These are phyloP conservation scores for Chroicocephalus ridibundus DNA, from an alignment of 2,113 vertebrate genomes.

Conservation along the genomic window DNA sequence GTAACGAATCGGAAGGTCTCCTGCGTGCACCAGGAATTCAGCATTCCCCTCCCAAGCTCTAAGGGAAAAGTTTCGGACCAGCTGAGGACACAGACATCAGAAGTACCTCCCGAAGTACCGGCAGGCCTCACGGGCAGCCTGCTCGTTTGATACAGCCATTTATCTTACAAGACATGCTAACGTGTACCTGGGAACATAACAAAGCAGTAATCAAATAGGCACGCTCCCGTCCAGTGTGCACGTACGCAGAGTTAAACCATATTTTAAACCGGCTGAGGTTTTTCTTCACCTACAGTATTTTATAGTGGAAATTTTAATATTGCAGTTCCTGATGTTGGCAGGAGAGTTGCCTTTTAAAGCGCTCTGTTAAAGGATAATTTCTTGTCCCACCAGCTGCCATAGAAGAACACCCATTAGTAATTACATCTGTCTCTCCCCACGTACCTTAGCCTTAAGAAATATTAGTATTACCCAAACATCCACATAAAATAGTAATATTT, in stretches of 20 bases:
- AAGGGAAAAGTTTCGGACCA: not conserved
- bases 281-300: not conserved
- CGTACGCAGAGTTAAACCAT: not conserved
- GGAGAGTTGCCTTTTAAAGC: conserved; percentile 10
- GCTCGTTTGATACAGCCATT: not conserved
- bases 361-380: not conserved
- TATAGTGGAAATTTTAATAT: not conserved
- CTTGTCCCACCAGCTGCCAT: not conserved
- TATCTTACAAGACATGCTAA: not conserved
- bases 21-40: not conserved
- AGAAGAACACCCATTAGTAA: not conserved
- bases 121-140: not conserved
- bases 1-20: not conserved
- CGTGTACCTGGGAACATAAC: not conserved
- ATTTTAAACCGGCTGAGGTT: not conserved
- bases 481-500: not conserved
- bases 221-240: not conserved
- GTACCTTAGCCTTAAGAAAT: not conserved
- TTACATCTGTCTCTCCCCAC: not conserved
- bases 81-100: not conserved
- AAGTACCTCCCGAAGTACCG: not conserved
- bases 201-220: not conserved
- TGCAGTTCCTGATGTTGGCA: not conserved
- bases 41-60: not conserved
- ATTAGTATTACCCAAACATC: not conserved